Evolutionary conservation across 2,888 invertebrate species (phyloP), one percentile per base, ranked within the genome.

Genomic region (Mylabris sibirica): DNA sequence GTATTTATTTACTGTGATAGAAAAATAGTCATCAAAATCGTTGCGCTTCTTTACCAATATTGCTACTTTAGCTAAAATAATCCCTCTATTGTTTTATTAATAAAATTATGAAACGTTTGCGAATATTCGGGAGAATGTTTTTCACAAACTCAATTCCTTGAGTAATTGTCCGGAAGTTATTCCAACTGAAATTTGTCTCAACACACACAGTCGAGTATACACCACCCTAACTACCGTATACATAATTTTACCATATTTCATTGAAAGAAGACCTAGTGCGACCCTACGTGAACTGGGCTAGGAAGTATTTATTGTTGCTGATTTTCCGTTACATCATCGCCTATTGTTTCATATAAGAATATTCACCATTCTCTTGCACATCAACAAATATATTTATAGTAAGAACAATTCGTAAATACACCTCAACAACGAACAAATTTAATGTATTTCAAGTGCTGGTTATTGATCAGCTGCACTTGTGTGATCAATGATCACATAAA

Each of bases 381-480:
- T 14, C 49, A 49, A 49, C 20, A 49, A 49, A 6, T 49, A 20
- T 49, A 65, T 65, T 59, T 41, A 65, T 49, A 49, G 53, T 66
- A 44, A 69, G 66, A 69, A 66, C 30, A 60, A 26, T 44, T 34
- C 20, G 11, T 20, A 44, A 26, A 35, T 41, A 34, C 44, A 60
- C 62, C 59, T 41, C 59, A 41, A 41, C 41, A 53, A 41, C 66
- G 1, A 60, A 59, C 60, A 35, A 59, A 60, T 57, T 64, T 70
- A 70, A 70, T 70, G 66, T 63, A 65, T 65, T 34, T 65, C 64
- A 70, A 70, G 65, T 65, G 70, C 44, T 67, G 65, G 67, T 62
- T 67, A 67, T 70, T 67, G 70, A 70, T n/a, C n/a, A n/a, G n/a
- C n/a, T n/a, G n/a, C n/a, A n/a, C n/a, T n/a, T n/a, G n/a, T n/a